Conservation (phyloP, 2,888 invertebrate species). For the Caenorhabditis japonica region DNA sequence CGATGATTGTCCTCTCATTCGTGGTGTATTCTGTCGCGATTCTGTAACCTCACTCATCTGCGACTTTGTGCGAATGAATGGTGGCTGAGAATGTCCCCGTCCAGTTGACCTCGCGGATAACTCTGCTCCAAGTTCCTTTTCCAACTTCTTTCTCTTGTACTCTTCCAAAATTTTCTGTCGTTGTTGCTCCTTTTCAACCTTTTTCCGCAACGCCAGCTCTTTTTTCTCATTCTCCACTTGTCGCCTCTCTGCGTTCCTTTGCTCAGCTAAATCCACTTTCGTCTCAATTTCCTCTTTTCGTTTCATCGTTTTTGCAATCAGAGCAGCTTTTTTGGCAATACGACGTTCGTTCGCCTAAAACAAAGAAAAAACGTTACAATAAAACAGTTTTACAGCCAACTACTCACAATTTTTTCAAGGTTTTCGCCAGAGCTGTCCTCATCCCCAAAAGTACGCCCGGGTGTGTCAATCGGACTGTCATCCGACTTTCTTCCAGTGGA, state of each 20-base stretch:
- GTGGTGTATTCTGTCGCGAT: slow-evolving; percentile 46
- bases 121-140: slow-evolving; percentile 70
- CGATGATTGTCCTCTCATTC: slow-evolving; percentile 59
- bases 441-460: slow-evolving; percentile 41
- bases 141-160: slow-evolving; percentile 74
- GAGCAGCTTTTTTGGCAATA: slow-evolving; percentile 72
- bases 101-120: slow-evolving; percentile 60
- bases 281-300: slow-evolving; percentile 72
- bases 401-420: slow-evolving; percentile 63
- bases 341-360: slow-evolving; percentile 64
- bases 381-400: not conserved
- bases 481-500: slow-evolving; percentile 43
- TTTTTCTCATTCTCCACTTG: slow-evolving; percentile 69
- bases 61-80: slow-evolving; percentile 74
- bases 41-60: slow-evolving; percentile 61
- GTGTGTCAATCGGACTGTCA: slow-evolving; percentile 41
- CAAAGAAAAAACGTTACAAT: not conserved
- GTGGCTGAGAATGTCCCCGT: slow-evolving; percentile 71
- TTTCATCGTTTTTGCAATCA: slow-evolving; percentile 73
- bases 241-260: slow-evolving; percentile 64
- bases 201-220: slow-evolving; percentile 72
- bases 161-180: slow-evolving; percentile 74
- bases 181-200: slow-evolving; percentile 73
- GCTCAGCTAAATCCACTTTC: slow-evolving; percentile 66
- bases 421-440: slow-evolving; percentile 58